phyloP scores from a whole-genome alignment of 2,113 vertebrate species.

The Lipotes vexillifer region DNA sequence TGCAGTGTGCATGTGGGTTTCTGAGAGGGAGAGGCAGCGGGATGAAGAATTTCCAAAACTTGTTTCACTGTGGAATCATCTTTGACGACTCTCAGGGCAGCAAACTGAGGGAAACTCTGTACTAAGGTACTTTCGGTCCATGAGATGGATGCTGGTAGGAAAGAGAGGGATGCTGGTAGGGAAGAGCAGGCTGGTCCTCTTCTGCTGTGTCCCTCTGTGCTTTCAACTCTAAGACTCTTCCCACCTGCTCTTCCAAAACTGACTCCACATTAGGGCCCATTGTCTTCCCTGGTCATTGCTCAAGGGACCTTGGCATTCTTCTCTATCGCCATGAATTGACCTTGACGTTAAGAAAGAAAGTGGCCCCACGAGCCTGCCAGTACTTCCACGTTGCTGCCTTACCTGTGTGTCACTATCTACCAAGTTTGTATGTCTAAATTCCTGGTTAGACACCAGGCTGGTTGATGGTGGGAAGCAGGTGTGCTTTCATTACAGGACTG shows the following conservation, averaged over 20 bases:
- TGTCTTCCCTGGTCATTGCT: neutral
- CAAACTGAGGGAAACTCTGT: no score
- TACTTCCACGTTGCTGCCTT: neutral
- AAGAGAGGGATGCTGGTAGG: neutral
- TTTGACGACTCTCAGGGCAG: neutral
- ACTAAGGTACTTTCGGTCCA: neutral
- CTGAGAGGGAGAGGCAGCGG: neutral
- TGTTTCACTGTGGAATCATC: neutral
- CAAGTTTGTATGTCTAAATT: accelerated
- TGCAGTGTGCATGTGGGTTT: accelerated
- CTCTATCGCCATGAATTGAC: neutral
- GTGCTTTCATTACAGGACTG: neutral
- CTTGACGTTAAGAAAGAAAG: neutral
- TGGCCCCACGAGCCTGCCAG: neutral
- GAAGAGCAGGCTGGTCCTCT: neutral
- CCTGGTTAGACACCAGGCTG: neutral
- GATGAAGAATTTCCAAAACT: neutral
- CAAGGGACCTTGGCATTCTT: neutral
- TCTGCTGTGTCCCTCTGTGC: neutral
- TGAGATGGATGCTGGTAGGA: neutral
- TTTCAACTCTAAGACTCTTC: neutral
- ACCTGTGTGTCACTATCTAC: neutral
- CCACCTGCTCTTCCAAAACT: neutral
- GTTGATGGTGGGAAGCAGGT: no score
- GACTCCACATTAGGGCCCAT: neutral